phyloP scores from a whole-genome alignment of 2,888 invertebrate species.

The Folsomia manolachei region DNA sequence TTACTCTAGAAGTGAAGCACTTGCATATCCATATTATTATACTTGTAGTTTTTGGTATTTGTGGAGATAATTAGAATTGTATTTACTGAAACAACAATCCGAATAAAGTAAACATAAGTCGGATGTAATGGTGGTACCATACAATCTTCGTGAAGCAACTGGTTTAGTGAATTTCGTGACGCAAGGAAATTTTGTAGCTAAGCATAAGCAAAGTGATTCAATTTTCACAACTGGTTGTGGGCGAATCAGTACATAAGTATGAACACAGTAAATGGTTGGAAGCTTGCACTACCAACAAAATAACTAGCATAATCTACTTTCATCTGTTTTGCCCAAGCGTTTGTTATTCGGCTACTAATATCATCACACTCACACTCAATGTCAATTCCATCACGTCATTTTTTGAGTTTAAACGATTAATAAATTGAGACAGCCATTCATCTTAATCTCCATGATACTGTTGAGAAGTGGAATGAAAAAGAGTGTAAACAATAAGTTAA shows the following conservation, averaged over 20 bases:
- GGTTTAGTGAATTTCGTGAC: too few relatives aligned
- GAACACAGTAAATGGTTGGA: too few relatives aligned
- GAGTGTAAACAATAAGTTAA: not conserved
- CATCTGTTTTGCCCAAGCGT: too few relatives aligned
- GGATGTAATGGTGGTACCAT: not conserved
- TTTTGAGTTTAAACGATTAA: not conserved
- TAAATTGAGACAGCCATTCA: not conserved
- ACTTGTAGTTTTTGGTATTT: too few relatives aligned
- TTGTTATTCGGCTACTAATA: too few relatives aligned
- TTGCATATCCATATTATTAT: not conserved
- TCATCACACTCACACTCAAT: too few relatives aligned
- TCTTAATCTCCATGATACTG: not conserved
- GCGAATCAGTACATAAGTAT: too few relatives aligned
- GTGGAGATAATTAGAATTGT: not conserved
- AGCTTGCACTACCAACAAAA: too few relatives aligned
- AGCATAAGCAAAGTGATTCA: not conserved
- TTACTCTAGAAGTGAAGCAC: not conserved
- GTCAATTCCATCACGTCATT: too few relatives aligned
- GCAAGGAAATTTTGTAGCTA: not conserved
- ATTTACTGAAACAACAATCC: not conserved
- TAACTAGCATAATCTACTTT: too few relatives aligned
- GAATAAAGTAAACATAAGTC: not conserved
- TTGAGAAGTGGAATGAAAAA: not conserved
- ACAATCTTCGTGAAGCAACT: not conserved
- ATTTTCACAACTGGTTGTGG: not conserved